Conservation (phyloP, 1,140 invertebrate genomes). For the Procambarus virginalis region DNA sequence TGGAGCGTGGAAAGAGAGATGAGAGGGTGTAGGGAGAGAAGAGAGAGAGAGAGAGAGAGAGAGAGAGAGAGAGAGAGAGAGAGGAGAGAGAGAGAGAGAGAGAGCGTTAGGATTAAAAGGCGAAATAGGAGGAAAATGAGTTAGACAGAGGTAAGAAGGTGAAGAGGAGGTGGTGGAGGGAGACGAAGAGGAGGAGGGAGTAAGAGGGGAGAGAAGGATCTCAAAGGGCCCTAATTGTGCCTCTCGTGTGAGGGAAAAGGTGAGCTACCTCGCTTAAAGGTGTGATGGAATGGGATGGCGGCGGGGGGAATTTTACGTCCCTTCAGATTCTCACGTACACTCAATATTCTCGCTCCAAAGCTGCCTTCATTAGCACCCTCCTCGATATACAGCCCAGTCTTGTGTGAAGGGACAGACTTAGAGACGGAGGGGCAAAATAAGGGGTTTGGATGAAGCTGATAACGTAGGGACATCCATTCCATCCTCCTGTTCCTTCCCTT, state of each 20-base stretch:
- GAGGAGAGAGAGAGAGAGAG: not conserved
- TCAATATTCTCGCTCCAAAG: not conserved
- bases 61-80: not conserved
- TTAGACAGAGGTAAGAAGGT: no score
- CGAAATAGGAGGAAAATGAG: no score
- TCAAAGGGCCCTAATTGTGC: slow-evolving; percentile 37
- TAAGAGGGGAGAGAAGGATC: not conserved
- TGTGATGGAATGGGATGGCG: slow-evolving; percentile 49
- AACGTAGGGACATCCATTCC: no score
- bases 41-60: no score
- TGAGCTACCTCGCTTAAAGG: slow-evolving; percentile 39
- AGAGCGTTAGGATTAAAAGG: not conserved
- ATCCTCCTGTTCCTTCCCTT: not conserved
- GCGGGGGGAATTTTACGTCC: slow-evolving; percentile 24
- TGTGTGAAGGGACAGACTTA: no score
- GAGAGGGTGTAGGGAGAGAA: not conserved
- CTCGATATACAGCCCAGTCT: not conserved
- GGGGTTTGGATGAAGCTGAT: no score
- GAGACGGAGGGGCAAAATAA: no score
- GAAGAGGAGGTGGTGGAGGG: no score
- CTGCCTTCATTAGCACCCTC: not conserved
- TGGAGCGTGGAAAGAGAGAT: not conserved
- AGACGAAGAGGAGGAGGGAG: not conserved
- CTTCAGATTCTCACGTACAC: not conserved
- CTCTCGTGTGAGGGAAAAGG: slow-evolving; percentile 47